Evolutionary conservation across 2,888 invertebrate genomes (phyloP).

Genomic region (Molorchus minor): DNA sequence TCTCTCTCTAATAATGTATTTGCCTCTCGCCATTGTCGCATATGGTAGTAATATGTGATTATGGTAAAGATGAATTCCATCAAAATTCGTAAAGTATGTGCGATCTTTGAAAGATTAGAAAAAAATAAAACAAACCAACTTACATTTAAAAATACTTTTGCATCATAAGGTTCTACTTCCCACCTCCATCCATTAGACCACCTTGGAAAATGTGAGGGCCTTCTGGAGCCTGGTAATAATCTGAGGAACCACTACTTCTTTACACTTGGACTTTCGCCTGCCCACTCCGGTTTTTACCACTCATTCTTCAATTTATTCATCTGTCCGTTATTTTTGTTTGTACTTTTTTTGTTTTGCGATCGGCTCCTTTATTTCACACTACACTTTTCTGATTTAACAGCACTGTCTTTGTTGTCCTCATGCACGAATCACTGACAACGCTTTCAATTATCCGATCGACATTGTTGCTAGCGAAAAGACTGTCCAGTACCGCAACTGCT

Average conservation of each 20-base stretch:
- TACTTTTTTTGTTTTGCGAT: slow-evolving; percentile 40
- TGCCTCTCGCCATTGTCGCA: too few species aligned
- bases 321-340: slow-evolving; percentile 39
- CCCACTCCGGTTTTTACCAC: slow-evolving; percentile 42
- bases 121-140: too few species aligned
- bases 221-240: slow-evolving; percentile 51
- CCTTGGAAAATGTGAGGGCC: slow-evolving; percentile 64
- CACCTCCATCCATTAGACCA: slow-evolving; percentile 96
- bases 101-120: too few species aligned
- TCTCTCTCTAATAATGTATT: too few species aligned
- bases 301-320: slow-evolving; percentile 41
- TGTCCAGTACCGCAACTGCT: slow-evolving; percentile 64
- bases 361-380: slow-evolving; percentile 51
- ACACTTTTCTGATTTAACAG: slow-evolving; percentile 60
- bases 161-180: slow-evolving; percentile 85
- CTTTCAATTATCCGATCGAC: slow-evolving; percentile 66
- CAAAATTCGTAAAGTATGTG: too few species aligned
- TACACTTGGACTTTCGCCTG: slow-evolving; percentile 54
- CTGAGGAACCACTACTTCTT: slow-evolving; percentile 47
- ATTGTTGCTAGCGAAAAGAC: slow-evolving; percentile 68
- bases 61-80: too few species aligned
- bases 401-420: slow-evolving; percentile 47
- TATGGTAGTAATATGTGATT: too few species aligned
- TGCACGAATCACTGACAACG: slow-evolving; percentile 57
- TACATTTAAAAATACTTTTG: slow-evolving; percentile 89